Conservation (phyloP, 2,113 vertebrate species). For the Gavialis gangeticus region DNA sequence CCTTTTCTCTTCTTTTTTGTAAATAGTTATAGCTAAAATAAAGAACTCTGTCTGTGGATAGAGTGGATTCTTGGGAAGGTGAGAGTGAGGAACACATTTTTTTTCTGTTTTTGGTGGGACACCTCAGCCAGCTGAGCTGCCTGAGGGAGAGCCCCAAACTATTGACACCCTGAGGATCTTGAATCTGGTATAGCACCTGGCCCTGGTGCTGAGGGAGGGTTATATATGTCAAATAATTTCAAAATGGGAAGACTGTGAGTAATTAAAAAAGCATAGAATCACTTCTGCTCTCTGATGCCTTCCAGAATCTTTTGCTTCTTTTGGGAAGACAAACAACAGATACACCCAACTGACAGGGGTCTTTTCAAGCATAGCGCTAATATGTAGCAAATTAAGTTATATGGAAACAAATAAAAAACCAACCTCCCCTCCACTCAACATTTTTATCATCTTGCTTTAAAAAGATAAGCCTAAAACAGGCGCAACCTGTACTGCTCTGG, state of each 20-base stretch:
- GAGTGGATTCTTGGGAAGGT: no score
- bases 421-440: neutral
- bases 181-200: no score
- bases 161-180: no score
- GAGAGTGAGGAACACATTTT: neutral
- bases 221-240: neutral
- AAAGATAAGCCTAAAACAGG: neutral
- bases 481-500: neutral
- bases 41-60: no score
- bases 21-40: neutral
- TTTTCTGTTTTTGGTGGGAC: neutral
- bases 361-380: neutral
- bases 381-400: neutral
- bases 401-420: neutral
- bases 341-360: rapidly evolving
- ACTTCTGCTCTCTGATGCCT: neutral
- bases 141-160: no score
- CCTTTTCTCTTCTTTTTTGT: no score
- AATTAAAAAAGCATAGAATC: neutral
- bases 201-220: no score
- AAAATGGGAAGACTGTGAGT: neutral
- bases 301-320: neutral
- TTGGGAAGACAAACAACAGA: neutral
- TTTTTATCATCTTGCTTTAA: neutral
- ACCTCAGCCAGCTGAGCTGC: no score